A percentile compares a stretch with the other conserved stretches of the same genome.
These are phyloP conservation scores for Drosophila seclusa DNA, from an alignment of 2,888 invertebrate species.

Conservation along the genomic window DNA sequence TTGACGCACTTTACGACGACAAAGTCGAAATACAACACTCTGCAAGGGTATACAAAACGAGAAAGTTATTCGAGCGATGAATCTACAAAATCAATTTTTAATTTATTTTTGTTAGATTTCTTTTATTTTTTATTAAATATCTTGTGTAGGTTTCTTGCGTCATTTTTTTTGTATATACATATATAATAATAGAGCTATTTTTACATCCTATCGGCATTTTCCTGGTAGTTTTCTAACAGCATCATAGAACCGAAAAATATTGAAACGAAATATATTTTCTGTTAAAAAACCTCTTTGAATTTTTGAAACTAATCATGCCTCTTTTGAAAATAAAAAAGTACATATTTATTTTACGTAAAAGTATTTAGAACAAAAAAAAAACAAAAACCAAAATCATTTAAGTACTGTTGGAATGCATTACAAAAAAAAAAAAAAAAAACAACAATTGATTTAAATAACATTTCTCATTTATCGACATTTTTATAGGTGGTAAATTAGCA, in stretches of 20 bases:
- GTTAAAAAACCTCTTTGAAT: conserved; percentile 26
- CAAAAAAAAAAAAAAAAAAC: conserved; percentile 4
- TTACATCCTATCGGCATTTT: conserved; percentile 45
- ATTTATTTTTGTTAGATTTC: conserved; percentile 25
- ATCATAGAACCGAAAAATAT: conserved; percentile 43
- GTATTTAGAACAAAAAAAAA: conserved; percentile 57
- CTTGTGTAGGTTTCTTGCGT: conserved; percentile 41
- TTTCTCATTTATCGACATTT: conserved; percentile 83
- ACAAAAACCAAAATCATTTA: conserved; percentile 38
- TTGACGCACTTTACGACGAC: neutral
- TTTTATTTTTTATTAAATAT: conserved; percentile 14
- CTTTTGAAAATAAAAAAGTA: conserved; percentile 37
- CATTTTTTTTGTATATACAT: conserved; percentile 13
- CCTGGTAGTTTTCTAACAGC: conserved; percentile 57
- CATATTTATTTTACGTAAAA: conserved; percentile 42
- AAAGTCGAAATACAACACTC: neutral
- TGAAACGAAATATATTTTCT: conserved; percentile 31
- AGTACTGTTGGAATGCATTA: conserved; percentile 56
- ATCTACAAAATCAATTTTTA: conserved; percentile 11
- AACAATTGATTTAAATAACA: conserved; percentile 74
- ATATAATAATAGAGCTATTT: conserved; percentile 24
- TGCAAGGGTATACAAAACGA: conserved; percentile 17
- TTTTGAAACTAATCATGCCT: conserved; percentile 36
- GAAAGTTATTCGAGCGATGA: conserved; percentile 20
- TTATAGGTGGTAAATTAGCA: conserved; percentile 83